A percentile compares a stretch with the other conserved stretches of the same genome.
phyloP scores from a whole-genome alignment of 2,113 vertebrate genomes.

The Myiopsitta monachus region DNA sequence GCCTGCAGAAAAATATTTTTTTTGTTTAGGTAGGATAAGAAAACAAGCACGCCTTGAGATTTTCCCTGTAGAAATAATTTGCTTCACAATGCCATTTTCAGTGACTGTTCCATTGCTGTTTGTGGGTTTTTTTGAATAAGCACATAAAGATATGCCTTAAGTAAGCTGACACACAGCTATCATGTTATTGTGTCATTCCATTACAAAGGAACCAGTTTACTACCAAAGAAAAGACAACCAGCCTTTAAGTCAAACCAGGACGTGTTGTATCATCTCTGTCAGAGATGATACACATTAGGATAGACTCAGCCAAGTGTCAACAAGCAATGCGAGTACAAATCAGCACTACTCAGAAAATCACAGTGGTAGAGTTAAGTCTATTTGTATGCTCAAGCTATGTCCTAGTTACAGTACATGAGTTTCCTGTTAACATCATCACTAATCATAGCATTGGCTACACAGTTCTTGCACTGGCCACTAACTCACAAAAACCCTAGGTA shows the following conservation, averaged over 20 bases:
- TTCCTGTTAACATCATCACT: neutral
- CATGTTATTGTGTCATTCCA: neutral
- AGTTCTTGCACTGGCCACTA: neutral
- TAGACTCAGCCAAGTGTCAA: neutral
- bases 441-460: neutral
- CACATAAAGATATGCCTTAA: neutral
- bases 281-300: neutral
- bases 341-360: neutral
- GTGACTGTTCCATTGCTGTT: neutral
- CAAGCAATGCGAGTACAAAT: neutral
- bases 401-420: neutral
- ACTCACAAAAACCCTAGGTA: neutral
- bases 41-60: neutral
- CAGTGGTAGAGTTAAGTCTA: neutral
- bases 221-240: neutral
- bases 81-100: neutral
- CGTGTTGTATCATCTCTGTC: neutral
- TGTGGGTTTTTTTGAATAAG: neutral
- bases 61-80: conserved; percentile 2
- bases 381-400: neutral
- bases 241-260: neutral
- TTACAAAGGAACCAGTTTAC: neutral
- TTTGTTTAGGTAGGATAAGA: neutral
- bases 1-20: neutral
- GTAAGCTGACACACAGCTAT: neutral